Base-by-base conservation (phyloP, 1,140 invertebrate genomes). In the Polyergus mexicanus region DNA sequence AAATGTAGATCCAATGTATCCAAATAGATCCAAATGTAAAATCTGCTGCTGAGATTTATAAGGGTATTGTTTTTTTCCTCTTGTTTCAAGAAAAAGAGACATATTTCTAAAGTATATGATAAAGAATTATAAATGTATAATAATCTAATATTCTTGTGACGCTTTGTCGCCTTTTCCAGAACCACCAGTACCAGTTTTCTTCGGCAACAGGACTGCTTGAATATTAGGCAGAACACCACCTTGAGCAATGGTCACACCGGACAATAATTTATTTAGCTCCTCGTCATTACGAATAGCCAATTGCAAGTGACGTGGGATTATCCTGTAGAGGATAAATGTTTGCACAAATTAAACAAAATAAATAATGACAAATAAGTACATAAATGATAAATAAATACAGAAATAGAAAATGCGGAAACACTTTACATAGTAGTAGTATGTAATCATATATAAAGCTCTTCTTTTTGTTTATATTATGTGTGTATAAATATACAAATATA, bases 151-250 rank as follows among this genome's bases (percentile, higher is more conserved):
- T 92, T 93, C 92, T 44, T 93, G 92, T 10, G 92, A 93, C 35
- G 88, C 85, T 58, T 92, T 93, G 81, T 93, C 92, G 11, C 89
- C 91, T 41, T 92, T 92, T 60, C 91, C 89, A 47, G 91, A 88
- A 25, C 92, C 87, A 63, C 88, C 74, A 16, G 93, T 94, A n/a
- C 93, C 95, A 41, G 96, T 96, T 92, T 97, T 97, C 93, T 97
- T 97, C 8, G 97, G 96, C 62, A 98, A 91, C 11, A 98, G 94
- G 13, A 97, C 96, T 35, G 96, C 96, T 88, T 97, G 96, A 81
- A 98, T 98, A 91, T 97, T 97, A 2, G 98, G 98, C 84, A 98
- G 91, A 0, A 98, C 97, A 89, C 97, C 98, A 71, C 97, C 97
- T 92, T 97, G 96, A 71, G 97, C 96, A 88, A 98, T 98, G 22